These are phyloP conservation scores for Portevinia maculata DNA, from an alignment of 2,888 invertebrate genomes.

Conservation along the genomic window DNA sequence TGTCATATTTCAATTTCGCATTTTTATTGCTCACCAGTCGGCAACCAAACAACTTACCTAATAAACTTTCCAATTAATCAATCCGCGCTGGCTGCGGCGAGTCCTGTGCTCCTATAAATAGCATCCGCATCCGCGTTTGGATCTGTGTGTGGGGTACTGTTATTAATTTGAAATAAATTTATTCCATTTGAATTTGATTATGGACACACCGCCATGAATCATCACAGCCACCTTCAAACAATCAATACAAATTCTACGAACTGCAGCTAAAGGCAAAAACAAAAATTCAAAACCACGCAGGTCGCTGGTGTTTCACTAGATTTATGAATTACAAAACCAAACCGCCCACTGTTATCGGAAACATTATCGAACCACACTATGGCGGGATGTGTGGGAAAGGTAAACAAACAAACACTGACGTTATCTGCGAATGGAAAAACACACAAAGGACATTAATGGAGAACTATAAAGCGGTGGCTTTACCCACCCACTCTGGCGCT, in stretches of 20 bases:
- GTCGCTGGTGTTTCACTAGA: conserved; percentile 11
- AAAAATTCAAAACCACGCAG: conserved; percentile 2
- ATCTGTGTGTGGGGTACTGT: conserved; percentile 21
- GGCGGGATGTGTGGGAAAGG: conserved; percentile 24
- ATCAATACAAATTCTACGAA: conserved; percentile 48
- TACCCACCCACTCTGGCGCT: background rate
- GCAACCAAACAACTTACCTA: conserved; percentile 41
- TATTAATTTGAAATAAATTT: conserved; percentile 20
- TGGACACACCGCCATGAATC: conserved; percentile 30
- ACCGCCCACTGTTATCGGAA: conserved; percentile 13
- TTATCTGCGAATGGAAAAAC: conserved; percentile 13
- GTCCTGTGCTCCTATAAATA: conserved; percentile 17
- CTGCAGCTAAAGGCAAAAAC: conserved; percentile 8
- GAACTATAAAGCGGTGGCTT: background rate
- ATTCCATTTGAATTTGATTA: conserved; percentile 21
- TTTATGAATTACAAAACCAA: background rate
- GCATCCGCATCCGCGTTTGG: background rate
- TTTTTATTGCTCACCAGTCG: conserved; percentile 7
- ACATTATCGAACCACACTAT: background rate
- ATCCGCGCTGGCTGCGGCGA: conserved; percentile 8
- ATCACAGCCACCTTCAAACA: conserved; percentile 12
- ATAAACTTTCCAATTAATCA: conserved; percentile 22
- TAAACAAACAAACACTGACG: conserved; percentile 33
- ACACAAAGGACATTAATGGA: background rate
- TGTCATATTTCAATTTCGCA: conserved; percentile 22